Percentiles rank a stretch among this genome's conserved stretches.
These are phyloP conservation scores for Xiphophorus maculatus DNA, from an alignment of 2,113 vertebrate species.

Conservation along the genomic window DNA sequence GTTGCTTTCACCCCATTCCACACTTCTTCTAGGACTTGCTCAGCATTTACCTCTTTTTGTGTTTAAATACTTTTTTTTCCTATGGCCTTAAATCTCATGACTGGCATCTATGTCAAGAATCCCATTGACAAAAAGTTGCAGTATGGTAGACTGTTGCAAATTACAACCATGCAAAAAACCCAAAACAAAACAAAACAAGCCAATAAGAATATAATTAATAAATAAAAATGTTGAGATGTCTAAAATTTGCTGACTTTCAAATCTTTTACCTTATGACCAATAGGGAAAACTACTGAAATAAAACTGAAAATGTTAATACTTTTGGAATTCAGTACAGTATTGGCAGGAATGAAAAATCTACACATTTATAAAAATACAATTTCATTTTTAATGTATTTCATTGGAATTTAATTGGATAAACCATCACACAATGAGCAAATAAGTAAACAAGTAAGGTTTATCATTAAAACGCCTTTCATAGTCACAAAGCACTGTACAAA, in stretches of 20 bases:
- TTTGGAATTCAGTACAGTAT: not conserved
- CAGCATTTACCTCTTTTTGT: constrained; percentile 54
- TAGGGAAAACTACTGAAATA: not conserved
- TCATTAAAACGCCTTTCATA: no score
- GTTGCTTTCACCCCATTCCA: constrained; percentile 47
- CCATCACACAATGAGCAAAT: no score
- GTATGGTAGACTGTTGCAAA: constrained; percentile 5
- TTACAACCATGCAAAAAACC: not conserved
- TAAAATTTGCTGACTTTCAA: not conserved
- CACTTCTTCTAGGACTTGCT: constrained; percentile 58
- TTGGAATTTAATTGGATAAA: not conserved
- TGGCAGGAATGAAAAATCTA: not conserved
- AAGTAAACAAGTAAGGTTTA: no score
- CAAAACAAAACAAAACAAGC: not conserved
- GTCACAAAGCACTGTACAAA: no score
- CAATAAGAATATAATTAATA: not conserved
- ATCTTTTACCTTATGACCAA: not conserved
- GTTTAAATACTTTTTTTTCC: constrained; percentile 39
- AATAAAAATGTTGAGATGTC: not conserved
- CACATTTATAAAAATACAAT: not conserved
- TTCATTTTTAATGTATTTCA: not conserved
- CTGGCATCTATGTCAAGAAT: constrained; percentile 41
- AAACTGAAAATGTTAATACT: not conserved
- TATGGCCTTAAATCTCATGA: constrained; percentile 19
- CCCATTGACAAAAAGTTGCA: constrained; percentile 27